Percentiles rank a stretch among this genome's conserved stretches.
These are phyloP conservation scores for Temnothorax ravouxi DNA, from an alignment of 2,888 invertebrate species.

Conservation along the genomic window DNA sequence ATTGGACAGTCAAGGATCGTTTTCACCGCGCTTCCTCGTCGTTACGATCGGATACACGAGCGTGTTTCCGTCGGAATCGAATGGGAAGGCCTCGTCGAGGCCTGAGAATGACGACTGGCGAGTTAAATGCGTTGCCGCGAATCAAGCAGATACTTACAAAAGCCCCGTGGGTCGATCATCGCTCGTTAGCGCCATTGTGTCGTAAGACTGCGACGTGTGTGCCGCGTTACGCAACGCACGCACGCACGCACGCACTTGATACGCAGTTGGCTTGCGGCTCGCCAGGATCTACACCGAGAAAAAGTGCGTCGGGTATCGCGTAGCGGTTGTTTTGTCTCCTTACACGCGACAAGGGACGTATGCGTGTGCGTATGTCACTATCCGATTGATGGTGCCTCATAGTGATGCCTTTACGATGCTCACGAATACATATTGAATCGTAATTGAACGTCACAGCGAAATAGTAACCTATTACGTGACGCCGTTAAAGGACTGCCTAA, in stretches of 20 bases:
- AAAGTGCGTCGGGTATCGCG: conserved; percentile 64
- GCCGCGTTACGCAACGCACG: conserved; percentile 69
- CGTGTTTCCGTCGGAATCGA: conserved; percentile 30
- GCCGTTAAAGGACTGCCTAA: conserved; percentile 23
- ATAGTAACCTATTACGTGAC: conserved; percentile 24
- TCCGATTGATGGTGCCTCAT: conserved; percentile 36
- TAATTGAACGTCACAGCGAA: conserved; percentile 44
- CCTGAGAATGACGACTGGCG: conserved; percentile 21
- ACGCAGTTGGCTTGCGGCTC: conserved; percentile 63
- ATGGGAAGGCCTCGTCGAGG: conserved; percentile 29
- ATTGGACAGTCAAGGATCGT: conserved; percentile 41
- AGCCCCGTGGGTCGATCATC: conserved; percentile 65
- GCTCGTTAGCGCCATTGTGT: conserved; percentile 73
- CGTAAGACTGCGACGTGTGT: conserved; percentile 43
- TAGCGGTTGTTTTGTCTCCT: conserved; percentile 53
- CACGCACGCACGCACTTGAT: conserved; percentile 68
- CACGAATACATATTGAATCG: conserved; percentile 39
- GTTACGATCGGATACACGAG: conserved; percentile 24
- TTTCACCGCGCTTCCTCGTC: conserved; percentile 33
- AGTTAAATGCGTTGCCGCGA: conserved; percentile 64
- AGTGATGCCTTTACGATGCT: conserved; percentile 16
- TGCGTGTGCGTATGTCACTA: neutral
- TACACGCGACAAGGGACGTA: conserved; percentile 7
- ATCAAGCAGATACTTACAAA: conserved; percentile 57
- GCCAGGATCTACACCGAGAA: conserved; percentile 63